These are phyloP conservation scores for Eulemur macaco DNA, from an alignment of 2,113 vertebrate genomes.

Conservation along the genomic window DNA sequence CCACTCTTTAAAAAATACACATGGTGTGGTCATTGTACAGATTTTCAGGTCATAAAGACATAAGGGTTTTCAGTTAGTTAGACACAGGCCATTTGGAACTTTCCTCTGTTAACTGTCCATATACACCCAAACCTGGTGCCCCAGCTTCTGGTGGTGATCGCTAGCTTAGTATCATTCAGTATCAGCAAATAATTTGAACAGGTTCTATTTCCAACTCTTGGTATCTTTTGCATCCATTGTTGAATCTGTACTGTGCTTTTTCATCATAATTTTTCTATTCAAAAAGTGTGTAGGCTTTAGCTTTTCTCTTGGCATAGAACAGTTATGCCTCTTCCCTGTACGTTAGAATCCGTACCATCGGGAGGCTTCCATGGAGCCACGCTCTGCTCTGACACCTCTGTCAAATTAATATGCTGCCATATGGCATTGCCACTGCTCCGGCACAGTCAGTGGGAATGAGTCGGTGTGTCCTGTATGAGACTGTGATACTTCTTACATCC, in stretches of 20 bases:
- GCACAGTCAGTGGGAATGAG: rapidly evolving
- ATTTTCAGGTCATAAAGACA: neutral
- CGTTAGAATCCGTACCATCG: neutral
- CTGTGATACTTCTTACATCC: too few species aligned
- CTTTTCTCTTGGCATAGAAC: neutral
- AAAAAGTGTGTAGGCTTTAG: neutral
- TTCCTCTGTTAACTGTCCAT: neutral
- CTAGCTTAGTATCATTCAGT: neutral
- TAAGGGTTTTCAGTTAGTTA: neutral
- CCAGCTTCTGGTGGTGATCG: neutral
- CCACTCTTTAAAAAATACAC: neutral
- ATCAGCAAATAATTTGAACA: neutral
- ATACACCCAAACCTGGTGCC: neutral
- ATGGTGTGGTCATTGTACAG: neutral
- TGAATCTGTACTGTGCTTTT: neutral
- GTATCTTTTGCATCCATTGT: neutral
- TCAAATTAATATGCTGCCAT: neutral
- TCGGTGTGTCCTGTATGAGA: neutral
- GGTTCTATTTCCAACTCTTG: neutral
- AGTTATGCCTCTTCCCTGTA: neutral
- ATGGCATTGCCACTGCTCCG: neutral
- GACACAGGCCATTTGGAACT: neutral
- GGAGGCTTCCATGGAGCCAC: neutral
- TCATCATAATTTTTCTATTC: neutral
- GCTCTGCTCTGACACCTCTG: neutral